A percentile compares a stretch with the other conserved stretches of the same genome.
Conservation (phyloP, 2,113 vertebrate genomes). For the Martes martes region DNA sequence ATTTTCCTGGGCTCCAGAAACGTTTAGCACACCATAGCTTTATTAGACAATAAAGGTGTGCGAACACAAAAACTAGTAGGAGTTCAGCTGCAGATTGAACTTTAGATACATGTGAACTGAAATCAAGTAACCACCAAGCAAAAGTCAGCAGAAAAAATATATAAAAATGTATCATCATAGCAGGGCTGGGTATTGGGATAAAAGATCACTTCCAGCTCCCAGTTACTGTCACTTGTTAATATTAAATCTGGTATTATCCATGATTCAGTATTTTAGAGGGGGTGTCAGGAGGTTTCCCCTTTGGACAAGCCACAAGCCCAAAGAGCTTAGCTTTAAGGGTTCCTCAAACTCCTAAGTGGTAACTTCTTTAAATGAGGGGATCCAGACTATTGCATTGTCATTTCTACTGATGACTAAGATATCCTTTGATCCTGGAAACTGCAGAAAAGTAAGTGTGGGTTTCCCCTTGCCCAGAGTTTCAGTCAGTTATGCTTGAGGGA, state of each 20-base stretch:
- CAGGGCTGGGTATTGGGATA: not conserved
- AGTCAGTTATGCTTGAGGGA: not conserved
- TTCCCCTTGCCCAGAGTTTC: not conserved
- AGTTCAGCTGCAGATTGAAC: not conserved
- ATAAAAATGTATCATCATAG: not conserved
- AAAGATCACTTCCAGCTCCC: not conserved
- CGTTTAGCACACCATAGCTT: not conserved
- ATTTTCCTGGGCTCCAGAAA: conserved; percentile 20
- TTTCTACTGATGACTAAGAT: not conserved
- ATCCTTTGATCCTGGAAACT: not conserved
- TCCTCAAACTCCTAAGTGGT: not conserved
- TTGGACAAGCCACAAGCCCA: not conserved
- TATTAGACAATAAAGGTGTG: not conserved
- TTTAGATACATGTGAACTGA: not conserved
- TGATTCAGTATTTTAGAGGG: not conserved
- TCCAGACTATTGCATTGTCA: not conserved
- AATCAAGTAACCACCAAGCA: conserved; percentile 10
- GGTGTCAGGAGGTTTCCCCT: not conserved
- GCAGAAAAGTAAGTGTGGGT: not conserved
- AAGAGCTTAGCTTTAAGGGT: not conserved
- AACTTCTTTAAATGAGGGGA: not conserved
- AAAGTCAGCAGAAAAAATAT: not conserved
- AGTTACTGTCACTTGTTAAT: not conserved
- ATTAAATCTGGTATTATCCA: not conserved
- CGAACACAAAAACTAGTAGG: not conserved